Evolutionary conservation across 1,140 invertebrate species (phyloP).

Genomic region (Pogonomyrmex californicus): DNA sequence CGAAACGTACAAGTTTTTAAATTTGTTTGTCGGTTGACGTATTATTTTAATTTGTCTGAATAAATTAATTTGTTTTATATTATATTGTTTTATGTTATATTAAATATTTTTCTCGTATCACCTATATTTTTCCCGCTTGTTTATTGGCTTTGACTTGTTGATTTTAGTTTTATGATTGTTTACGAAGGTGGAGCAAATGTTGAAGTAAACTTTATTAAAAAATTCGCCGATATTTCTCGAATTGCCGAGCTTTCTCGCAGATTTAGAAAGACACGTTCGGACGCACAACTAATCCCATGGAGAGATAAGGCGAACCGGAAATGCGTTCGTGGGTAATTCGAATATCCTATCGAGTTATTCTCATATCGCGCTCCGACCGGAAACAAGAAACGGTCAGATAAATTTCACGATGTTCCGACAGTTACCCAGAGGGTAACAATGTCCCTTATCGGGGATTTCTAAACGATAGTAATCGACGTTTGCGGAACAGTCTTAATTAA

Average conservation of each 20-base stretch:
- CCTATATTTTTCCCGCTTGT: too few relatives aligned
- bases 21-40: too few relatives aligned
- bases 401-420: slow-evolving; percentile 50
- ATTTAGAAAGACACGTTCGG: neutral
- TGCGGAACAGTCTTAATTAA: slow-evolving; percentile 72
- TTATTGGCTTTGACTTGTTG: too few relatives aligned
- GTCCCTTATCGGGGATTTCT: slow-evolving; percentile 64
- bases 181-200: neutral
- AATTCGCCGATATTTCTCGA: too few relatives aligned
- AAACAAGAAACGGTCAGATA: slow-evolving; percentile 48
- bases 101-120: too few relatives aligned
- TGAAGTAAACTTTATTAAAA: neutral
- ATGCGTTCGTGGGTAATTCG: slow-evolving; percentile 26
- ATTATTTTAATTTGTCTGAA: too few relatives aligned
- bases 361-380: slow-evolving; percentile 13
- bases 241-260: neutral
- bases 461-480: slow-evolving; percentile 70
- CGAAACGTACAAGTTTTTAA: too few relatives aligned
- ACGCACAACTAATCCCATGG: neutral
- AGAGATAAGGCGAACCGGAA: slow-evolving; percentile 5
- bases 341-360: slow-evolving; percentile 34
- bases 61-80: too few relatives aligned
- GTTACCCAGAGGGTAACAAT: slow-evolving; percentile 20
- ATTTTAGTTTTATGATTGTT: too few relatives aligned
- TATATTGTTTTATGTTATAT: too few relatives aligned